phyloP scores from a whole-genome alignment of 2,797 vertebrate genomes.

The Coreius guichenoti region DNA sequence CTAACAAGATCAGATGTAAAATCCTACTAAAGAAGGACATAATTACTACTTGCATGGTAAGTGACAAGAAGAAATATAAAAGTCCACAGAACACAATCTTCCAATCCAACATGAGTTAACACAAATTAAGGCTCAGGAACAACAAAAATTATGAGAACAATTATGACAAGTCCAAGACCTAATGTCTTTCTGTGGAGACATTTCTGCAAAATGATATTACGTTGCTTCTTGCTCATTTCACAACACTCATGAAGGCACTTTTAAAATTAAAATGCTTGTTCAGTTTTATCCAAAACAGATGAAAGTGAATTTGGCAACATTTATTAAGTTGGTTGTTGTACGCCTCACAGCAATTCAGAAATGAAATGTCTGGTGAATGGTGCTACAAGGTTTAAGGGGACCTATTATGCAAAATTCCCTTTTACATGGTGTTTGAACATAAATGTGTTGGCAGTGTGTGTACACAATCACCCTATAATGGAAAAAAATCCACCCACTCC shows the following conservation, averaged over 20 bases:
- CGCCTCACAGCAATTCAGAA: too few species aligned
- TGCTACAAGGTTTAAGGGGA: too few species aligned
- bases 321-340: background rate
- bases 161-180: background rate
- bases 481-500: too few species aligned
- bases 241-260: background rate
- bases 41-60: conserved; percentile 52
- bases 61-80: conserved; percentile 33
- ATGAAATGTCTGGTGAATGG: too few species aligned
- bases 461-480: too few species aligned
- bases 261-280: background rate
- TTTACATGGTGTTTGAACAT: too few species aligned
- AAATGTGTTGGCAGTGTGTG: too few species aligned
- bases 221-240: background rate
- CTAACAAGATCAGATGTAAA: conserved; percentile 29
- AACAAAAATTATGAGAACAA: background rate
- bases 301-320: background rate
- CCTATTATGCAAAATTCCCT: too few species aligned
- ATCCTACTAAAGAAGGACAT: conserved; percentile 42
- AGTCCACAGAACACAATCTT: background rate
- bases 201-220: background rate
- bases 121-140: background rate
- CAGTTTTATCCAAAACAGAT: background rate
- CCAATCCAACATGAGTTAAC: background rate
- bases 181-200: background rate